Percentiles rank a stretch among this genome's conserved stretches.
Conservation (phyloP, 2,888 invertebrate species). For the Drosophila mimica region DNA sequence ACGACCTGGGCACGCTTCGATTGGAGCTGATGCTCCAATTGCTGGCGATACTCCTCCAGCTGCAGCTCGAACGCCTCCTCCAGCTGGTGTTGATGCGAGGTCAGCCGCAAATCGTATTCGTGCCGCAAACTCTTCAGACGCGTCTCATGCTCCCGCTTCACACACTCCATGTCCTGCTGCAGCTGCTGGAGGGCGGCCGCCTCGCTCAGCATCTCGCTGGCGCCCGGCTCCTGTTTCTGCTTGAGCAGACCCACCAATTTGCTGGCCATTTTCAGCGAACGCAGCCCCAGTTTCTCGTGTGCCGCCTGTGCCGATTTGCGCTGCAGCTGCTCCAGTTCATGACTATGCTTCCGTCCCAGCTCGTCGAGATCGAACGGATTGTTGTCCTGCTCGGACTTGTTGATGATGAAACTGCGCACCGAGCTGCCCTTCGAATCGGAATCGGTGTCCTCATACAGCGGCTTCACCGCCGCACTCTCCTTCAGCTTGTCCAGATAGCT, state of each 20-base stretch:
- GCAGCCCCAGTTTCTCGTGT: conserved; percentile 76
- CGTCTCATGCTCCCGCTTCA: conserved; percentile 81
- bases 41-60: conserved; percentile 82
- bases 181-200: conserved; percentile 69
- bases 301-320: conserved; percentile 84
- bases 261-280: conserved; percentile 77
- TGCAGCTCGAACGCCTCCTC: conserved; percentile 85
- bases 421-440: conserved; percentile 84
- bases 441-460: conserved; percentile 84
- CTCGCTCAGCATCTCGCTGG: conserved; percentile 30
- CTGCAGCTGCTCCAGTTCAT: conserved; percentile 85
- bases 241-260: conserved; percentile 77
- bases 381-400: conserved; percentile 83
- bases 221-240: conserved; percentile 50
- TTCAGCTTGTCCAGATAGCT: conserved; percentile 81
- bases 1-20: conserved; percentile 86
- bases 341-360: conserved; percentile 74
- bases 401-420: conserved; percentile 82
- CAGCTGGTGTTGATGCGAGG: conserved; percentile 85
- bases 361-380: conserved; percentile 86
- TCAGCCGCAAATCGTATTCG: conserved; percentile 83
- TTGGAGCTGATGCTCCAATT: conserved; percentile 85
- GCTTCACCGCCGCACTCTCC: conserved; percentile 73
- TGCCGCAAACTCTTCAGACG: conserved; percentile 84
- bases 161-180: conserved; percentile 74